Evolutionary conservation across 2,797 vertebrate genomes (phyloP).

Genomic region (Chelmon rostratus): DNA sequence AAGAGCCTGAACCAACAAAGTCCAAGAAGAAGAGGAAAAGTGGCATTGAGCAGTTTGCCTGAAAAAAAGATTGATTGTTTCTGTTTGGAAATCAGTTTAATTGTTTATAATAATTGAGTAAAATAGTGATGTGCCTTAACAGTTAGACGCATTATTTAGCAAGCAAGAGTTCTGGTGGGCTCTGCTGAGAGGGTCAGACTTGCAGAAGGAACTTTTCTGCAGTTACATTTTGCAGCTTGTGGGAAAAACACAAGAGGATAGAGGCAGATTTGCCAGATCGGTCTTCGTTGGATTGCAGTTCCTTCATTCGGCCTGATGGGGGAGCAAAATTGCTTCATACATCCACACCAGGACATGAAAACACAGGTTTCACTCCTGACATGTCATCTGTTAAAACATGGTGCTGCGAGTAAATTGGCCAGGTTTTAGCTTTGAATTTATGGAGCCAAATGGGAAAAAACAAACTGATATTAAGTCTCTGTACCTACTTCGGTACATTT

Average conservation of each 20-base stretch:
- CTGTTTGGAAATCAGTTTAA: constrained; percentile 3
- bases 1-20: constrained; percentile 60
- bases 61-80: not conserved
- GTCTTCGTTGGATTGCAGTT: constrained; percentile 24
- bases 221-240: not conserved
- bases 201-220: not conserved
- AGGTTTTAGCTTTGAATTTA: not conserved
- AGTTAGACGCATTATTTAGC: not conserved
- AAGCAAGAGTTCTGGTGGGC: not conserved
- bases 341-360: not conserved
- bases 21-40: constrained; percentile 83
- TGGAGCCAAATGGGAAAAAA: not conserved
- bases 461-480: not conserved
- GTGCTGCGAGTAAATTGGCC: not conserved
- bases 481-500: not conserved
- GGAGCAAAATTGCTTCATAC: constrained; percentile 54
- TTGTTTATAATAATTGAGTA: constrained; percentile 1
- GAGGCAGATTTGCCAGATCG: not conserved
- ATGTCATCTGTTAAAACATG: not conserved
- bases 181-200: not conserved
- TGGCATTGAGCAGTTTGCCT: constrained; percentile 35
- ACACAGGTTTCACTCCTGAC: not conserved
- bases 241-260: not conserved
- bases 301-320: constrained; percentile 48
- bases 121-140: constrained; percentile 42